Conservation (phyloP, 1,140 invertebrate genomes). For the Telenomus remus region DNA sequence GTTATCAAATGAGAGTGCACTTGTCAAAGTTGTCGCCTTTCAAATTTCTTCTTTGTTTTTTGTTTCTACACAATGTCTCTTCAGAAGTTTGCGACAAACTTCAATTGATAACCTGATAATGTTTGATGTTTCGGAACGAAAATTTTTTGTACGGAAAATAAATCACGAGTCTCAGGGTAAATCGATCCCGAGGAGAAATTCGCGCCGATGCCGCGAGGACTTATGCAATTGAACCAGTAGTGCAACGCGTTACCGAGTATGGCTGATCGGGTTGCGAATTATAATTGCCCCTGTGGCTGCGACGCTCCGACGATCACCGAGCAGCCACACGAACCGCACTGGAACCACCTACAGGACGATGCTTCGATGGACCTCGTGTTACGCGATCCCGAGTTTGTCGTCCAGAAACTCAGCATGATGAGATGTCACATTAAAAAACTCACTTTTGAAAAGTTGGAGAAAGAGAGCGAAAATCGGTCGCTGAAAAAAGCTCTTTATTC, state of each 20-base stretch:
- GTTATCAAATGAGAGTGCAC: too few species aligned
- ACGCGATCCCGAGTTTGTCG: slow-evolving; percentile 64
- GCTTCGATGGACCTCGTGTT: slow-evolving; percentile 61
- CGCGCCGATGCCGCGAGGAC: slow-evolving; percentile 12
- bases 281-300: slow-evolving; percentile 58
- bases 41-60: too few species aligned
- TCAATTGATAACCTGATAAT: background rate
- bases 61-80: too few species aligned
- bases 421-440: slow-evolving; percentile 70
- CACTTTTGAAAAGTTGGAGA: slow-evolving; percentile 62
- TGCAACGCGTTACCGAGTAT: slow-evolving; percentile 26
- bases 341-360: slow-evolving; percentile 62
- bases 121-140: background rate
- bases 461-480: slow-evolving; percentile 66
- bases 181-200: slow-evolving; percentile 6
- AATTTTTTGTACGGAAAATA: background rate
- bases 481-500: slow-evolving; percentile 63
- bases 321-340: slow-evolving; percentile 58
- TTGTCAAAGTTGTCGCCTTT: too few species aligned
- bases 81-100: background rate
- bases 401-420: slow-evolving; percentile 67
- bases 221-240: slow-evolving; percentile 27
- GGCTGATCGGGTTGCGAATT: slow-evolving; percentile 33
- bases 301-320: slow-evolving; percentile 24
- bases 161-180: slow-evolving; percentile 16